phyloP scores from a whole-genome alignment of 1,140 invertebrate genomes.

The Bombus polaris region DNA sequence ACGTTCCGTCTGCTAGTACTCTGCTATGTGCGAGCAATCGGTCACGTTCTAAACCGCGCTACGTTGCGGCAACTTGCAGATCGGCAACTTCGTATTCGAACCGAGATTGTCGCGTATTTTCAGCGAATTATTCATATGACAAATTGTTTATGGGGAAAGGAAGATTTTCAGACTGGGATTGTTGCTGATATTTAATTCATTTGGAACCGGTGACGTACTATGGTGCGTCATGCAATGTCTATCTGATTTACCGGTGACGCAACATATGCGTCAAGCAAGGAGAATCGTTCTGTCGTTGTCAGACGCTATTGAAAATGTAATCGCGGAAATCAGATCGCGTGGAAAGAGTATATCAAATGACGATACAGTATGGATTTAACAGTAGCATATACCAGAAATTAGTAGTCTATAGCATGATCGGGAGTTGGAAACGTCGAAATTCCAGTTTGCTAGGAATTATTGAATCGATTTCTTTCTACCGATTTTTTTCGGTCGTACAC shows the following conservation, averaged over 20 bases:
- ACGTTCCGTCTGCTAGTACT: conserved; percentile 18
- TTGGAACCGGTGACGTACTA: neutral
- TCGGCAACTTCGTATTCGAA: conserved; percentile 9
- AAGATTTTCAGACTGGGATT: neutral
- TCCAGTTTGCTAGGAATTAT: no score
- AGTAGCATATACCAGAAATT: no score
- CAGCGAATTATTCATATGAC: neutral
- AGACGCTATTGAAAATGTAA: neutral
- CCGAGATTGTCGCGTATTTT: neutral
- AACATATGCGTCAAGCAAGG: neutral
- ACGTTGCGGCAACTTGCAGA: conserved; percentile 33
- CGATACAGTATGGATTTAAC: no score
- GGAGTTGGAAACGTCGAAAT: no score
- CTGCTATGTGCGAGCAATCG: conserved; percentile 28
- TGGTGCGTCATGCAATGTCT: no score
- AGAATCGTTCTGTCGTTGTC: neutral
- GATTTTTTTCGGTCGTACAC: neutral
- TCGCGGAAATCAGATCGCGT: neutral
- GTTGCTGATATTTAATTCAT: neutral
- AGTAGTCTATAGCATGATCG: no score
- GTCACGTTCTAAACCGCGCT: conserved; percentile 35
- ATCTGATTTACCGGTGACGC: neutral
- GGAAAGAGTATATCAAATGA: neutral
- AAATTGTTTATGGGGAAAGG: neutral
- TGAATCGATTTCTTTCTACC: neutral